These are phyloP conservation scores for Ormyrus labotus DNA, from an alignment of 2,888 invertebrate genomes.

Conservation along the genomic window DNA sequence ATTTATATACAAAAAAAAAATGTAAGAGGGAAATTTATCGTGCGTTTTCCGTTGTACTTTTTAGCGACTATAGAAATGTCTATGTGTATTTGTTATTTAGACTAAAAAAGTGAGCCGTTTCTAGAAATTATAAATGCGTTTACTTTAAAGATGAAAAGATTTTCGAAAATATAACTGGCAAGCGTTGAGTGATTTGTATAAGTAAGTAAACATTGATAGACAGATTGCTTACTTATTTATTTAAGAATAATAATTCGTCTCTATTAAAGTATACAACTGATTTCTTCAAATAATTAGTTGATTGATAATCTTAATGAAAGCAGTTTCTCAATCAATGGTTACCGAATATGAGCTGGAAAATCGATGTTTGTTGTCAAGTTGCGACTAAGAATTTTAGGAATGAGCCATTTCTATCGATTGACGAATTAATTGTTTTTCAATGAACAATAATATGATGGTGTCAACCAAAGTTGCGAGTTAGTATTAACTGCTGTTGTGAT, in stretches of 20 bases:
- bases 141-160: slow-evolving; percentile 19
- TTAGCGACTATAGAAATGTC: slow-evolving; percentile 31
- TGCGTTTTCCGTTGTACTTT: slow-evolving; percentile 53
- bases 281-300: too few relatives aligned
- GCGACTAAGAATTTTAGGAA: background rate
- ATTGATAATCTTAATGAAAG: background rate
- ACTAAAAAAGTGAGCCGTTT: slow-evolving; percentile 27
- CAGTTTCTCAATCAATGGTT: slow-evolving; percentile 37
- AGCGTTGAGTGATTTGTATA: slow-evolving; percentile 14
- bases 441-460: slow-evolving; percentile 58
- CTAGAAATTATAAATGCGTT: slow-evolving; percentile 11
- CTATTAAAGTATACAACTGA: too few relatives aligned
- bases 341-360: slow-evolving; percentile 4
- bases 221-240: slow-evolving; percentile 18
- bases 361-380: slow-evolving; percentile 11
- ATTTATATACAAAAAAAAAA: slow-evolving; percentile 50
- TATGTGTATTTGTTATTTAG: slow-evolving; percentile 43
- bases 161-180: background rate
- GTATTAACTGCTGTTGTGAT: slow-evolving; percentile 68
- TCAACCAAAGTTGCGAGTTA: slow-evolving; percentile 68
- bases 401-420: slow-evolving; percentile 32
- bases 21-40: slow-evolving; percentile 43
- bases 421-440: slow-evolving; percentile 29
- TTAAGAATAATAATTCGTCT: too few relatives aligned
- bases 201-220: slow-evolving; percentile 37